These are phyloP conservation scores for Tenthredo notha DNA, from an alignment of 2,888 invertebrate genomes.

Conservation along the genomic window DNA sequence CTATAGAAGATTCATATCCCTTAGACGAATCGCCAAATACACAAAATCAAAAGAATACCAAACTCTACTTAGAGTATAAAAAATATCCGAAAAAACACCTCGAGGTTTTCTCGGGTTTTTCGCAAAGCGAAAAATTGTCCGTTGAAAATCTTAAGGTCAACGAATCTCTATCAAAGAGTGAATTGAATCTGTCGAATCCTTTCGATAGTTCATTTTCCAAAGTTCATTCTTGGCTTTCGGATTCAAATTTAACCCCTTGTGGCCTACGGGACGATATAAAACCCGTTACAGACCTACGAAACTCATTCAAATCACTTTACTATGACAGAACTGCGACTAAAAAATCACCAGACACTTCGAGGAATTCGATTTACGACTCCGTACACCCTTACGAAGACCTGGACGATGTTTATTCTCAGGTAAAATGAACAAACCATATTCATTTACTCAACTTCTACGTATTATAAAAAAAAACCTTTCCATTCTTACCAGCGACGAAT, in stretches of 20 bases:
- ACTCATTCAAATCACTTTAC: constrained; percentile 32
- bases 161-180: constrained; percentile 61
- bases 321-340: constrained; percentile 40
- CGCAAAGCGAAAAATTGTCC: constrained; percentile 28
- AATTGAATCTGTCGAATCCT: constrained; percentile 59
- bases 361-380: constrained; percentile 54
- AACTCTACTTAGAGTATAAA: constrained; percentile 65
- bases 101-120: constrained; percentile 35
- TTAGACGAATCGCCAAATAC: constrained; percentile 65
- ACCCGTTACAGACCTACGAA: constrained; percentile 28
- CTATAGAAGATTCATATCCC: constrained; percentile 3
- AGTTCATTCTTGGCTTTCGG: constrained; percentile 63
- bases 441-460: background rate
- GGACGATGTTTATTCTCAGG: constrained; percentile 57
- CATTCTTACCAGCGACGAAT: background rate
- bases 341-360: constrained; percentile 53
- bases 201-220: constrained; percentile 59
- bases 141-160: constrained; percentile 41
- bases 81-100: constrained; percentile 30
- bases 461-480: background rate
- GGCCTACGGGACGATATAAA: constrained; percentile 18
- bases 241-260: constrained; percentile 56
- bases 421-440: constrained; percentile 46
- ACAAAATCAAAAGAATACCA: constrained; percentile 68
- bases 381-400: constrained; percentile 57